Evolutionary conservation across 2,113 vertebrate species (phyloP).

Genomic region (Pogonocichla stellata): DNA sequence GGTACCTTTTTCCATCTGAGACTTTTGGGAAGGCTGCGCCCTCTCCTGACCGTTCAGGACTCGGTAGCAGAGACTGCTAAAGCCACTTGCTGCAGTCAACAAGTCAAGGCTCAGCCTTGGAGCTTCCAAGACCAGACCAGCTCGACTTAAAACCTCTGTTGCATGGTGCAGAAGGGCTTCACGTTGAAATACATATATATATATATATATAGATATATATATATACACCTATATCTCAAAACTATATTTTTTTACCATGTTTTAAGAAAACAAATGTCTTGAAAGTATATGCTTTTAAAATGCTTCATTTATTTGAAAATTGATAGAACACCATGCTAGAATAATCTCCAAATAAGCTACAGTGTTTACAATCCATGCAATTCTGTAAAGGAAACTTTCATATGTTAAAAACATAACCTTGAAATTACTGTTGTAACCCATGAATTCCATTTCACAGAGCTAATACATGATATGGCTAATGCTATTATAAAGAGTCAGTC

Average conservation of each 20-base stretch:
- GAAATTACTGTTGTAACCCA: neutral
- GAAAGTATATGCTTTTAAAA: neutral
- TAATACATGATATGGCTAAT: neutral
- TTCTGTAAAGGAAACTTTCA: neutral
- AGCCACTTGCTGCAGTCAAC: neutral
- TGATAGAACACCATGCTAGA: neutral
- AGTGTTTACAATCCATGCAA: neutral
- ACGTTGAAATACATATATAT: neutral
- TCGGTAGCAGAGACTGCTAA: neutral
- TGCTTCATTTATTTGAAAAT: neutral
- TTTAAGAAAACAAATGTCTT: neutral
- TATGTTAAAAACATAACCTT: neutral
- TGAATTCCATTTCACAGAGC: neutral
- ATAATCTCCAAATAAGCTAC: neutral
- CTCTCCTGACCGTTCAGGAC: slow-evolving; percentile 14
- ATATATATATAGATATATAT: no score
- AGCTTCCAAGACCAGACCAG: no score
- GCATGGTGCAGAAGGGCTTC: neutral
- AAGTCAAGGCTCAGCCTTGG: neutral
- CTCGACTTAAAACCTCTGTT: neutral
- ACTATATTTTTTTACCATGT: neutral
- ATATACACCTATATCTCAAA: no score
- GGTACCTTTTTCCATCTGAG: neutral
- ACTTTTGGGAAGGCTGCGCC: slow-evolving; percentile 25
- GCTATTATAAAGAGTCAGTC: neutral